These are phyloP conservation scores for Sympetrum striolatum DNA, from an alignment of 2,888 invertebrate genomes.

Conservation along the genomic window DNA sequence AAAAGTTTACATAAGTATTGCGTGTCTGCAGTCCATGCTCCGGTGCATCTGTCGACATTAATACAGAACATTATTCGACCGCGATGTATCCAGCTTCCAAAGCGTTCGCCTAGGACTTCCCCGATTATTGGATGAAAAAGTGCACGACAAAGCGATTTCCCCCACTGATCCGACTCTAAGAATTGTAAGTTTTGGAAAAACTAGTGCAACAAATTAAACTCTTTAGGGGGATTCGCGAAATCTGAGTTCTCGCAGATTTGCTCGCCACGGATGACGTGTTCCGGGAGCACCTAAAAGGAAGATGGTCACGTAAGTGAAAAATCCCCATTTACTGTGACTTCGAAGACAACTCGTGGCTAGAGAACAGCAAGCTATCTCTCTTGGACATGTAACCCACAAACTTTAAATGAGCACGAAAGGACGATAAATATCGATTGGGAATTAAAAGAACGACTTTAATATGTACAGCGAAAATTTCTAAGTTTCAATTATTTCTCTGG, in stretches of 20 bases:
- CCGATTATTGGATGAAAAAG: constrained; percentile 21
- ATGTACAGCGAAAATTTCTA: no score
- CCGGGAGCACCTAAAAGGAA: background rate
- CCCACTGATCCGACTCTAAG: background rate
- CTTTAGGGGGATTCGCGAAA: background rate
- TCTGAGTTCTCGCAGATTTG: background rate
- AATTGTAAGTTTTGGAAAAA: background rate
- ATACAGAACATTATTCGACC: background rate
- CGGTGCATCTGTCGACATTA: background rate
- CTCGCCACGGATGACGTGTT: background rate
- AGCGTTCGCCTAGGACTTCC: constrained; percentile 27
- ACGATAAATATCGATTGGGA: no score
- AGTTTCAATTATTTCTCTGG: no score
- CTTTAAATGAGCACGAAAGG: no score
- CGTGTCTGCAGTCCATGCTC: background rate
- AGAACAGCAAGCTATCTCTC: no score
- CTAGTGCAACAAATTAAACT: background rate
- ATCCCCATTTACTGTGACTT: no score
- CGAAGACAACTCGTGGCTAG: no score
- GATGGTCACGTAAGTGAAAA: background rate
- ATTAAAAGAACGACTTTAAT: no score
- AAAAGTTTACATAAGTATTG: background rate
- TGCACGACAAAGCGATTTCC: constrained; percentile 7
- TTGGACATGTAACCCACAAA: no score
- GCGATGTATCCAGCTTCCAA: background rate